Percentiles rank a stretch among this genome's conserved stretches.
These are phyloP conservation scores for Thaumetopoea pityocampa DNA, from an alignment of 1,140 invertebrate species.

Conservation along the genomic window DNA sequence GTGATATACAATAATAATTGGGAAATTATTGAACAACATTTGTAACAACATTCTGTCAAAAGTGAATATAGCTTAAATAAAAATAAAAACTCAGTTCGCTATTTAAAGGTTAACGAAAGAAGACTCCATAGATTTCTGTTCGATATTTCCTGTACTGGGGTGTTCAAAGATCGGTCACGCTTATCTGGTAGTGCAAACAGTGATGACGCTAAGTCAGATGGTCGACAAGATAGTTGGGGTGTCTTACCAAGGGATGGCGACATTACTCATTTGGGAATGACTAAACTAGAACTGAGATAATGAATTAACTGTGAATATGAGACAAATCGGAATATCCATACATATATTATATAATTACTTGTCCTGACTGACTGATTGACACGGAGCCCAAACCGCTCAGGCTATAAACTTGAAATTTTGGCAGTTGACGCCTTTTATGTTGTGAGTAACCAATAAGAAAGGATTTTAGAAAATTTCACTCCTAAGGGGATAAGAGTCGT, in stretches of 20 bases:
- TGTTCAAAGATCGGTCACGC: slow-evolving; percentile 48
- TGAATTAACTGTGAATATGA: no score
- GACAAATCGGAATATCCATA: no score
- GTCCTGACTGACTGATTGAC: no score
- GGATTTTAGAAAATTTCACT: no score
- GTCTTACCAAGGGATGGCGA: slow-evolving; percentile 21
- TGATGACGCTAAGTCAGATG: slow-evolving; percentile 43
- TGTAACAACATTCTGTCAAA: not conserved
- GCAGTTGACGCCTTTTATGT: no score
- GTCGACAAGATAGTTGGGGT: slow-evolving; percentile 29
- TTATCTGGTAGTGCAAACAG: slow-evolving; percentile 59
- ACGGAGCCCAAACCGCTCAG: no score
- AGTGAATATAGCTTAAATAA: not conserved
- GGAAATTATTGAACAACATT: not conserved
- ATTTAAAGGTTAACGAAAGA: not conserved
- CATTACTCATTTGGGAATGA: slow-evolving; percentile 18
- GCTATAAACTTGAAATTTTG: no score
- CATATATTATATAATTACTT: no score
- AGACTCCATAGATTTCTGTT: slow-evolving; percentile 1
- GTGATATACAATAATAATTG: no score
- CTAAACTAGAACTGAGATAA: slow-evolving; percentile 15
- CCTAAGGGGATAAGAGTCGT: no score
- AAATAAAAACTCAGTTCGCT: not conserved
- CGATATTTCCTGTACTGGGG: slow-evolving; percentile 30
- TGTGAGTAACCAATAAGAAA: no score